A percentile compares a stretch with the other conserved stretches of the same genome.
Conservation (phyloP, 1,140 invertebrate genomes). For the Bombus soroeensis region DNA sequence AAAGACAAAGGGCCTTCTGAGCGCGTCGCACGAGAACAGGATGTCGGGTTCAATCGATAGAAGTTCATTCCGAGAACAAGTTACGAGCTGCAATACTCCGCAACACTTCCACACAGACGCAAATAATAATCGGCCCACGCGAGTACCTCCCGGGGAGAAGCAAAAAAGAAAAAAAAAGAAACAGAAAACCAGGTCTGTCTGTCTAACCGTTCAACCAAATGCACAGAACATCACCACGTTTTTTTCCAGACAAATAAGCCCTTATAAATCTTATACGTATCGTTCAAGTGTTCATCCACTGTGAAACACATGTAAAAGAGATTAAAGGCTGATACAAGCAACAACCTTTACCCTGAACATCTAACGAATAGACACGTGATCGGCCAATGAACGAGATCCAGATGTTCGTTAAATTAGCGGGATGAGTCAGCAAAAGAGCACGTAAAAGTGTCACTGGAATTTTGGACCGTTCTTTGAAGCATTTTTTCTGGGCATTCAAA, state of each 20-base stretch:
- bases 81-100: conserved; percentile 14
- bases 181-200: background rate
- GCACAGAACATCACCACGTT: background rate
- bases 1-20: background rate
- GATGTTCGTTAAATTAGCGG: conserved; percentile 10
- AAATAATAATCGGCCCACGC: background rate
- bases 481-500: background rate
- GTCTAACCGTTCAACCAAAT: background rate
- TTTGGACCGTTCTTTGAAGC: background rate
- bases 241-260: background rate
- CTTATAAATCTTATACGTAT: background rate
- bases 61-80: conserved; percentile 34
- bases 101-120: background rate
- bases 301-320: background rate
- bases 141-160: background rate
- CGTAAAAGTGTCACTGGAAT: conserved; percentile 10
- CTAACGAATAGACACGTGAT: background rate
- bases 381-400: conserved; percentile 6
- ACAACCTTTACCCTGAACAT: background rate
- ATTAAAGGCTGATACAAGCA: background rate
- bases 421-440: background rate
- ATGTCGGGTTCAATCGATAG: conserved; percentile 25
- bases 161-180: conserved; percentile 1
- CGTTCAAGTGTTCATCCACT: background rate
- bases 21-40: background rate